These are phyloP conservation scores for Clunio marinus DNA, from an alignment of 2,888 invertebrate species.

Conservation along the genomic window DNA sequence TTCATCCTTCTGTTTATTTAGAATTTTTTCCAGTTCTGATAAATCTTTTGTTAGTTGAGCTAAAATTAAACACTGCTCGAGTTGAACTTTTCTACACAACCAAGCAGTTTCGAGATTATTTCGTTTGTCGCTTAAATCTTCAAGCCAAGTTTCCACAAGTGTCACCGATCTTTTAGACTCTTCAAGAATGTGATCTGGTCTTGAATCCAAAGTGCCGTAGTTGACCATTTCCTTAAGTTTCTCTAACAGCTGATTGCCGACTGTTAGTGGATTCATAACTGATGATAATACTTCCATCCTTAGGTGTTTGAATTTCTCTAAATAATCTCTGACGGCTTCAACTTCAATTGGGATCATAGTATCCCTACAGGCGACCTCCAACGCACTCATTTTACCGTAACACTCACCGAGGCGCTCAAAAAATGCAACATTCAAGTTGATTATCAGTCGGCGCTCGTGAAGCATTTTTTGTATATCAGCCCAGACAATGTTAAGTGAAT, in stretches of 20 bases:
- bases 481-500: constrained; percentile 72
- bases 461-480: constrained; percentile 74
- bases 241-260: constrained; percentile 71
- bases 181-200: constrained; percentile 59
- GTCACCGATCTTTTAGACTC: constrained; percentile 55
- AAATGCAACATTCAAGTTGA: constrained; percentile 74
- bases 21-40: constrained; percentile 58
- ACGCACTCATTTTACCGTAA: constrained; percentile 61
- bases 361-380: constrained; percentile 66
- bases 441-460: constrained; percentile 69
- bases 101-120: constrained; percentile 66
- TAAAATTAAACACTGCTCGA: constrained; percentile 73
- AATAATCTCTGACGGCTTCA: constrained; percentile 64
- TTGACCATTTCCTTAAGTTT: constrained; percentile 69
- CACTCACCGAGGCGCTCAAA: constrained; percentile 69
- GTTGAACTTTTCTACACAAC: constrained; percentile 64
- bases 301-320: constrained; percentile 67
- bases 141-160: constrained; percentile 71
- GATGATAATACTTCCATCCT: constrained; percentile 68
- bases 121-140: constrained; percentile 69
- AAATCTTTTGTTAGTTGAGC: constrained; percentile 70
- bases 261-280: constrained; percentile 73
- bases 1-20: constrained; percentile 56
- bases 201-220: constrained; percentile 70
- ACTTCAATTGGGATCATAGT: constrained; percentile 66